phyloP scores from a whole-genome alignment of 2,113 vertebrate species.

The Taurulus bubalis region DNA sequence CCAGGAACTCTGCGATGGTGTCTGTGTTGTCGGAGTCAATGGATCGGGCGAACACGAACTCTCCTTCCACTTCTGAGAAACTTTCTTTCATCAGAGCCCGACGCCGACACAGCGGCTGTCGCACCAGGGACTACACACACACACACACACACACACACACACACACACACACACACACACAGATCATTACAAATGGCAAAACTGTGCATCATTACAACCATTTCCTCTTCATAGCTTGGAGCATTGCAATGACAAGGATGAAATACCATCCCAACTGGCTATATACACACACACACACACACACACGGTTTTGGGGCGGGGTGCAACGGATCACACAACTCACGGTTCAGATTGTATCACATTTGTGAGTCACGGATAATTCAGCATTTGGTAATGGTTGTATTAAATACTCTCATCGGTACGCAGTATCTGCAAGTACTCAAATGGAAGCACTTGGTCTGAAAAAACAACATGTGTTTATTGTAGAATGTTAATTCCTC shows the following conservation, averaged over 20 bases:
- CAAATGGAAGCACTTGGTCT: no score
- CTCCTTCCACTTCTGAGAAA: constrained; percentile 89
- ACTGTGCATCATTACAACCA: constrained; percentile 65
- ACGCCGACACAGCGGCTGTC: constrained; percentile 86
- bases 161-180: constrained; percentile 18
- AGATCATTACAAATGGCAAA: constrained; percentile 50
- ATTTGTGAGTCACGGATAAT: no score
- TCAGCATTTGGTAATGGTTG: no score
- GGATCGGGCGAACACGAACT: constrained; percentile 90
- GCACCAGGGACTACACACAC: constrained; percentile 86
- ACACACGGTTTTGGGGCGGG: background rate
- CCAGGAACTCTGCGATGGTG: constrained; percentile 90
- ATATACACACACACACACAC: constrained; percentile 40
- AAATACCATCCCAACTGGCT: constrained; percentile 44
- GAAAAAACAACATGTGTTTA: background rate
- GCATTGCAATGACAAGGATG: constrained; percentile 66
- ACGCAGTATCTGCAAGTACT: no score
- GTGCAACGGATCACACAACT: no score
- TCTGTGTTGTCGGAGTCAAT: constrained; percentile 87
- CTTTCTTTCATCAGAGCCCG: constrained; percentile 86
- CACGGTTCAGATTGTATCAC: no score
- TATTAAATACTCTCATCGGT: no score
- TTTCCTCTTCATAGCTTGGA: constrained; percentile 65
- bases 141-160: constrained; percentile 41
- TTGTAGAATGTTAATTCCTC: background rate